A percentile compares a stretch with the other conserved stretches of the same genome.
Conservation (phyloP, 2,888 invertebrate genomes). For the Drosophila mimetica region DNA sequence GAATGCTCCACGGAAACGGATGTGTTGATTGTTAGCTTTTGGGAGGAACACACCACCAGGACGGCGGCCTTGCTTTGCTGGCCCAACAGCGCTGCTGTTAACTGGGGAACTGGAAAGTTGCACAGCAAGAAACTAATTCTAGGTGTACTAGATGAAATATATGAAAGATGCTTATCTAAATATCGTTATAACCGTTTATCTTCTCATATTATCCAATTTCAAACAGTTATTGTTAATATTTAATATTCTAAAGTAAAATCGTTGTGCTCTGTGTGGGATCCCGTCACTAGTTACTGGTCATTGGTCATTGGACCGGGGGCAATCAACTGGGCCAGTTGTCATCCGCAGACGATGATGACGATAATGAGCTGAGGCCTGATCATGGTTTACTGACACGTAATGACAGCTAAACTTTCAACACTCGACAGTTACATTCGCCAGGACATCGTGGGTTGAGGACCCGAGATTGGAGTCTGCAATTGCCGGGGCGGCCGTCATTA, state of each 20-base stretch:
- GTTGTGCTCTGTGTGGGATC: constrained; percentile 12
- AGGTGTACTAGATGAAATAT: background rate
- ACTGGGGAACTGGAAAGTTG: constrained; percentile 6
- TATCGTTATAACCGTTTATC: too few relatives aligned
- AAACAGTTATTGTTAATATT: too few relatives aligned
- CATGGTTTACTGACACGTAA: constrained; percentile 79
- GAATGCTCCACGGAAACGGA: constrained; percentile 66
- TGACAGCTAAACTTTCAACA: constrained; percentile 76
- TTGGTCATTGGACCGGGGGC: constrained; percentile 11
- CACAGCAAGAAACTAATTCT: constrained; percentile 1
- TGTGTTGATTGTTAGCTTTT: constrained; percentile 60
- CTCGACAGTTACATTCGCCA: constrained; percentile 55
- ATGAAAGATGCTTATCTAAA: too few relatives aligned
- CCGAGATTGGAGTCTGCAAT: constrained; percentile 37
- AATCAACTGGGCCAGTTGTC: constrained; percentile 33
- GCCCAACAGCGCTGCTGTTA: constrained; percentile 36
- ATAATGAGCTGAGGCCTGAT: constrained; percentile 55
- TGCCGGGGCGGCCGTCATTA: constrained; percentile 54
- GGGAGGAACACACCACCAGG: constrained; percentile 27
- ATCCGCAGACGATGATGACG: constrained; percentile 41
- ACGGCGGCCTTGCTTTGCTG: constrained; percentile 51
- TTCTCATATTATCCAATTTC: too few relatives aligned
- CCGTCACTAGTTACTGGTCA: constrained; percentile 16
- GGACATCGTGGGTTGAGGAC: constrained; percentile 18
- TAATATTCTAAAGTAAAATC: background rate